Base-by-base conservation (phyloP, 1,140 invertebrate genomes). In the Reticulitermes speratus region DNA sequence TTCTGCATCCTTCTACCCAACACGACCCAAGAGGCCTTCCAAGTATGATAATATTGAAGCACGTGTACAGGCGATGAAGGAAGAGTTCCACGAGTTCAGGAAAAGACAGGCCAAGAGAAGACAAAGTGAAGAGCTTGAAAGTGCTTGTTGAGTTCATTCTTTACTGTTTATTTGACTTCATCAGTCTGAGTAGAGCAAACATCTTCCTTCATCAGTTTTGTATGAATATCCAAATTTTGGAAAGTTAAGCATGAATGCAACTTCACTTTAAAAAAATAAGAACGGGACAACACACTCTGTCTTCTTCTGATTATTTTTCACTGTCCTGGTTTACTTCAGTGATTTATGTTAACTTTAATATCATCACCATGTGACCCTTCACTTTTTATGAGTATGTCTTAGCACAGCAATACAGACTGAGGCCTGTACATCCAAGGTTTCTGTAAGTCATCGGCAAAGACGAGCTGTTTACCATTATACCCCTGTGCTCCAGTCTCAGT, bases 11-110 rank as follows among this genome's bases (percentile, higher is more conserved):
- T 86, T 89, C 3, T 89, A 89, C 86, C 89, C 89, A 16, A 85
- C 88, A 83, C 88, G 87, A 86, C 87, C 88, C 83, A 88, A 87
- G 59, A 83, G 83, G 81, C 87, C 87, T 55, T 91, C 93, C 59
- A 93, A 94, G 12, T 94, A 95, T 84, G 95, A 96, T 88, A 97
- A 97, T 90, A 96, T 97, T 88, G 97, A 97, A 89, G 96, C 97
- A 8, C 93, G 98, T 84, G 96, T 98, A 85, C 96, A 97, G 88
- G 97, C 97, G 52, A 97, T 99, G 96, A 97, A 98, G 89, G 96
- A 98, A 90, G 97, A 99, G 91, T 99, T 98, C 91, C 95, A 98
- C 90, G 96, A 97, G 90, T 98, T 98, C 91, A 93, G 97, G 85
- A 95, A 97, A 89, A 93, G 97, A 69, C 97, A 98, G 90, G 96